Percentiles rank a stretch among this genome's conserved stretches.
Conservation (phyloP, 2,797 vertebrate genomes). For the Gastrophryne carolinensis region DNA sequence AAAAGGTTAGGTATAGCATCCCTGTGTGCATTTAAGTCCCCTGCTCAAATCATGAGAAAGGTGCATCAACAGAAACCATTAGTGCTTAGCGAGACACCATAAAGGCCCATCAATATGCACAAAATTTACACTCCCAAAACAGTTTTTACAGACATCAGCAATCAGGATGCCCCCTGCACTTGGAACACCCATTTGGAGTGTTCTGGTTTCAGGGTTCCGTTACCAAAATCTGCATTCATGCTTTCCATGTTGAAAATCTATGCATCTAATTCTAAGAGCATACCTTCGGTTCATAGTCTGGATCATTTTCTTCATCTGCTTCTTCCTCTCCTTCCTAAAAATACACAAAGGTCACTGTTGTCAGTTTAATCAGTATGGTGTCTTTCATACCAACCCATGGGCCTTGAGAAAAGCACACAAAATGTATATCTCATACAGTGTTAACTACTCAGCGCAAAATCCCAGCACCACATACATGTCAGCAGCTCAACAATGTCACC, state of each 20-base stretch:
- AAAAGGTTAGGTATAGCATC: no score
- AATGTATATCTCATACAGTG: neutral
- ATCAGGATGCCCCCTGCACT: no score
- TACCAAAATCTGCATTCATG: no score
- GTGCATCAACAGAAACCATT: neutral
- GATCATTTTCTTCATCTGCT: conserved; percentile 97
- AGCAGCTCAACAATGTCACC: no score
- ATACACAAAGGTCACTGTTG: neutral
- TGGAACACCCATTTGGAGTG: no score
- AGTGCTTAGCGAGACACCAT: conserved; percentile 25
- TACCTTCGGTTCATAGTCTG: conserved; percentile 96
- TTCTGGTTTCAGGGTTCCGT: no score
- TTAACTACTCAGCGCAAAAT: no score
- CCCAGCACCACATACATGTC: no score
- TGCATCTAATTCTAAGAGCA: conserved; percentile 58
- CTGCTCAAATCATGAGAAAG: no score
- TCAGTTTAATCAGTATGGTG: no score
- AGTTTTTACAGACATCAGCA: conserved; percentile 82
- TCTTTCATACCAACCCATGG: no score
- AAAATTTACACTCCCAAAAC: conserved; percentile 80
- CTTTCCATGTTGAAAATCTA: neutral
- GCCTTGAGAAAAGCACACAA: neutral
- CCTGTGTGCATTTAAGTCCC: no score
- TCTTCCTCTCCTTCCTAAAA: conserved; percentile 96
- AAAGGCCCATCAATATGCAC: conserved; percentile 44